phyloP scores from a whole-genome alignment of 2,113 vertebrate genomes.

The Mastomys coucha region DNA sequence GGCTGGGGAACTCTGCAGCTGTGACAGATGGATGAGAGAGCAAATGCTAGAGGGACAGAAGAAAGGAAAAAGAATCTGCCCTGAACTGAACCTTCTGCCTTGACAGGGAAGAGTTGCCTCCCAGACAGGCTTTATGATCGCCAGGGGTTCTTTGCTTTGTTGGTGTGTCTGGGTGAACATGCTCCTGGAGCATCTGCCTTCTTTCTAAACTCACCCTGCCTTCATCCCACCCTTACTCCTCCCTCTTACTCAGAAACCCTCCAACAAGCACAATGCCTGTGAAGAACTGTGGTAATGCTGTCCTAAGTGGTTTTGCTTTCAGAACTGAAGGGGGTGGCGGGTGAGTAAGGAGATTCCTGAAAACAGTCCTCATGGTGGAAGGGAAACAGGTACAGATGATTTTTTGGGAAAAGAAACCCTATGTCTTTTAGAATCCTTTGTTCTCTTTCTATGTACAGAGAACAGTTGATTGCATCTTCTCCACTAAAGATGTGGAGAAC shows the following conservation, averaged over 20 bases:
- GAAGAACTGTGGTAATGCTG: not conserved
- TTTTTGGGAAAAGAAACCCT: not conserved
- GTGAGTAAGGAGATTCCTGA: not conserved
- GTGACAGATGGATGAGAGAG: constrained; percentile 76
- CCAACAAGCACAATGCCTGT: not conserved
- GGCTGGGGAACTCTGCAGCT: constrained; percentile 75
- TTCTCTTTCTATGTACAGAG: constrained; percentile 1
- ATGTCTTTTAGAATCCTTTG: constrained; percentile 10
- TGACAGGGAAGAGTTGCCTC: constrained; percentile 2
- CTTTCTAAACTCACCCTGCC: not conserved
- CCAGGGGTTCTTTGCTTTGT: not conserved
- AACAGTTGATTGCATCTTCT: not conserved
- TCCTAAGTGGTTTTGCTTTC: not conserved
- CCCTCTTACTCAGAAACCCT: not conserved
- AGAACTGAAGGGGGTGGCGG: not conserved
- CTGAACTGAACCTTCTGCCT: constrained; percentile 64
- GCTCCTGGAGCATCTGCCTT: not conserved
- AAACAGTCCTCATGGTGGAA: not conserved
- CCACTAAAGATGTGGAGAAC: not conserved
- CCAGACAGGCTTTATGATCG: constrained; percentile 12
- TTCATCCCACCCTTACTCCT: not conserved
- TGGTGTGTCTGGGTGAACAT: not conserved
- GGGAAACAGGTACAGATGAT: constrained; percentile 18
- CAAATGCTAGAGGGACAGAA: constrained; percentile 62
- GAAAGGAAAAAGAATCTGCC: constrained; percentile 61